These are phyloP conservation scores for Nasonovia ribisnigri DNA, from an alignment of 2,888 invertebrate genomes.

Conservation along the genomic window DNA sequence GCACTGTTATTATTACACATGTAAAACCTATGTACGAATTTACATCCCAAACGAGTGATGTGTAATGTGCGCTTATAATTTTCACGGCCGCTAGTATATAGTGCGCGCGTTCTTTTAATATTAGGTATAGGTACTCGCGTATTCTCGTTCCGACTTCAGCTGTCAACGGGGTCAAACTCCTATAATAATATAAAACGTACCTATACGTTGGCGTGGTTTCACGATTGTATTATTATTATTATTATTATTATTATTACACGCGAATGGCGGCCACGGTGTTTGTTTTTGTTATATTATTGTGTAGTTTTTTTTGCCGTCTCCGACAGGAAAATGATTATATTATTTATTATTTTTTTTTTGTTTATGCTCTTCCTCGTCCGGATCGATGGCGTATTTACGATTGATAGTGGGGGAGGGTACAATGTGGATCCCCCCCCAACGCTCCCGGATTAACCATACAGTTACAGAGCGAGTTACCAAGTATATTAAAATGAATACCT, in stretches of 20 bases:
- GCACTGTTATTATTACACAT: neutral
- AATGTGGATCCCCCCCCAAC: neutral
- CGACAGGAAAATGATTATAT: neutral
- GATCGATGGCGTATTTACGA: neutral
- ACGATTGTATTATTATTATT: conserved; percentile 4
- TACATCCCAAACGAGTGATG: neutral
- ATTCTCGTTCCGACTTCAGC: neutral
- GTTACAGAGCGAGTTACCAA: neutral
- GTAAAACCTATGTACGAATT: neutral
- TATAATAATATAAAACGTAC: neutral
- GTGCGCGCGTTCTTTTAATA: conserved; percentile 14
- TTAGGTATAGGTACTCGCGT: neutral
- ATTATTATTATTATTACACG: neutral
- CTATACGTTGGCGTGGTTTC: neutral
- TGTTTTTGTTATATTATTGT: neutral
- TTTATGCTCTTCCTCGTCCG: neutral
- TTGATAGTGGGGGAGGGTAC: neutral
- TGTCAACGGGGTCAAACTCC: conserved; percentile 63
- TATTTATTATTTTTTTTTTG: neutral
- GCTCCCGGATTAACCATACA: neutral
- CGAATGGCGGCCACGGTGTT: neutral
- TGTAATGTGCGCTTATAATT: neutral
- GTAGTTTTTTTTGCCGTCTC: neutral
- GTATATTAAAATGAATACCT: neutral
- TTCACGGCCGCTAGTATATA: conserved; percentile 22